These are phyloP conservation scores for Apteryx owenii DNA, from an alignment of 2,113 vertebrate genomes.

Conservation along the genomic window DNA sequence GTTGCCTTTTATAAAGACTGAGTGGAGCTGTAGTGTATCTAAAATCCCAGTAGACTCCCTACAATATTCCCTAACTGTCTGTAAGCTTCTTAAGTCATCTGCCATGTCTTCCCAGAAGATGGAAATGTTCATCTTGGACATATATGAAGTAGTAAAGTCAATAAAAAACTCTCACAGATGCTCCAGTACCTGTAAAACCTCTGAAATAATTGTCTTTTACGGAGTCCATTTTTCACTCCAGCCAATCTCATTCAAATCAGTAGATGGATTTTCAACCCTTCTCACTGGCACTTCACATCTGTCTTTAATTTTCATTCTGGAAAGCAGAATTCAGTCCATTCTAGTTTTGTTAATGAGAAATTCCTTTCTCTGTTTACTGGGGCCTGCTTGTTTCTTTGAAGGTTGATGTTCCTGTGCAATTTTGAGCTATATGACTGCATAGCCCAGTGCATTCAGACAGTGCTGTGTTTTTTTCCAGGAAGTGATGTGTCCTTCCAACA, in stretches of 20 bases:
- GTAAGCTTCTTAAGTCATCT: neutral
- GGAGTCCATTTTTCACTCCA: neutral
- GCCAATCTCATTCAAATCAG: neutral
- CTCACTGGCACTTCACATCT: neutral
- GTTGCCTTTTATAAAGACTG: neutral
- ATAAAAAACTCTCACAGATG: too few relatives aligned
- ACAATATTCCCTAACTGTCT: neutral
- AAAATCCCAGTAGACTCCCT: neutral
- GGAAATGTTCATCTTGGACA: neutral
- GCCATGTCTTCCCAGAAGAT: neutral
- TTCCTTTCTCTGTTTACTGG: constrained; percentile 51
- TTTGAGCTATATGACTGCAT: constrained; percentile 4
- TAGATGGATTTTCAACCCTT: neutral
- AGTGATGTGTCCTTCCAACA: neutral
- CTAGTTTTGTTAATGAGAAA: neutral
- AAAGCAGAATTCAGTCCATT: neutral
- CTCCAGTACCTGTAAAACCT: neutral
- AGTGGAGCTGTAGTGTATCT: neutral
- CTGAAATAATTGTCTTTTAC: neutral
- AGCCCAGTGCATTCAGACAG: constrained; percentile 2
- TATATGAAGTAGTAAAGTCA: neutral
- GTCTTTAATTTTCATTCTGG: neutral
- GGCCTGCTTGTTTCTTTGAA: constrained; percentile 43
- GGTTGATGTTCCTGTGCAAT: constrained; percentile 32
- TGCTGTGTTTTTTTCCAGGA: neutral